Evolutionary conservation across 2,888 invertebrate species (phyloP).

Genomic region (Lepetodrilus schrolli): DNA sequence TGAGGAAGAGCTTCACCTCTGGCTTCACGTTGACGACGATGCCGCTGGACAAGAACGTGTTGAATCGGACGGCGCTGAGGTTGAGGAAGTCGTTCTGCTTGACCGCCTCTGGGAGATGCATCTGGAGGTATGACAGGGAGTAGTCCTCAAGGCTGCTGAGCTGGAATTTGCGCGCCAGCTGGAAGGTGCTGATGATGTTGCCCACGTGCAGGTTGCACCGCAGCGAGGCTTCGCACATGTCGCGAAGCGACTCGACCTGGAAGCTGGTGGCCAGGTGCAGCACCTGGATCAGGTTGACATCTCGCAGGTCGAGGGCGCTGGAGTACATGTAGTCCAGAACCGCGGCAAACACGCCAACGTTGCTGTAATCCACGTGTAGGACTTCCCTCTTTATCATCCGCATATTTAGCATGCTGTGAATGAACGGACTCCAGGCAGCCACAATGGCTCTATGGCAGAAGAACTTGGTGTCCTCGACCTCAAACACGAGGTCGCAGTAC

Average conservation of each 20-base stretch:
- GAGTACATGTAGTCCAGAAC: constrained; percentile 82
- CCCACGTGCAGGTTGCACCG: constrained; percentile 80
- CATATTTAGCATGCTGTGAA: constrained; percentile 79
- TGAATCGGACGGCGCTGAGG: constrained; percentile 56
- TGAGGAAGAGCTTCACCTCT: constrained; percentile 63
- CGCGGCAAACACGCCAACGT: constrained; percentile 79
- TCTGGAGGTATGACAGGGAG: constrained; percentile 78
- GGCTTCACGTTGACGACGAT: constrained; percentile 62
- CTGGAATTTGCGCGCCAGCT: constrained; percentile 80
- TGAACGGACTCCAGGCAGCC: constrained; percentile 81
- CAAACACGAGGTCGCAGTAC: constrained; percentile 80
- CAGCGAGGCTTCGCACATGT: constrained; percentile 81
- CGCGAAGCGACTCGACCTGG: constrained; percentile 79
- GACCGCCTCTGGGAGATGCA: constrained; percentile 62
- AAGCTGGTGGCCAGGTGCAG: constrained; percentile 81
- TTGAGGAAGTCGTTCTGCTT: constrained; percentile 62
- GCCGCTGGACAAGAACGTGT: constrained; percentile 59
- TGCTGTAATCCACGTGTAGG: constrained; percentile 67
- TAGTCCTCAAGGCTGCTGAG: constrained; percentile 79
- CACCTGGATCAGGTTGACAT: constrained; percentile 80
- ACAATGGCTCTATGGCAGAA: constrained; percentile 81
- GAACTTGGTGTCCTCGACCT: constrained; percentile 79
- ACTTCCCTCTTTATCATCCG: constrained; percentile 17
- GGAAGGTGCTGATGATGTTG: constrained; percentile 81
- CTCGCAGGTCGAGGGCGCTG: constrained; percentile 80